Conservation (phyloP, 2,113 vertebrate genomes). For the Ochotona curzoniae region DNA sequence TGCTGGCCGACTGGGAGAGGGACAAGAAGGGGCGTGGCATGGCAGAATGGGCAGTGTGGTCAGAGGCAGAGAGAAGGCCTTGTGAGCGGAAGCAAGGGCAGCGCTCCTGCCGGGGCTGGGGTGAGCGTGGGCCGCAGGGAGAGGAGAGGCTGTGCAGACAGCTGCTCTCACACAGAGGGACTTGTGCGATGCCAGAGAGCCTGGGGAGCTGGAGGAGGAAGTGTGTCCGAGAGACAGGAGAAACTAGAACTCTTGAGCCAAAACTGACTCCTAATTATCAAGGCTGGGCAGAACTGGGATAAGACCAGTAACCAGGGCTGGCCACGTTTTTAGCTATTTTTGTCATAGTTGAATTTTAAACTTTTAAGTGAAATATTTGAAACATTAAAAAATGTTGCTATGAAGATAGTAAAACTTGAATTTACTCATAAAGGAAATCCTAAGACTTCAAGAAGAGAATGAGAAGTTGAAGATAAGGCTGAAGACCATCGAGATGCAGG, state of each 20-base stretch:
- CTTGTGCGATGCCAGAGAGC: not conserved
- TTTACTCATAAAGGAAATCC: conserved; percentile 90
- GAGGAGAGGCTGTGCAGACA: rapidly evolving
- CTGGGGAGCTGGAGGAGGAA: not conserved
- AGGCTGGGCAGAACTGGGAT: not conserved
- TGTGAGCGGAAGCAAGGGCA: not conserved
- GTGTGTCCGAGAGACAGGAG: not conserved
- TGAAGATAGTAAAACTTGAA: conserved; percentile 58
- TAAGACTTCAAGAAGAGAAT: conserved; percentile 95
- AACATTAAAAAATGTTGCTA: not conserved
- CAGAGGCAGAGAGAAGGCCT: not conserved
- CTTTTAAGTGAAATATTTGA: conserved; percentile 46
- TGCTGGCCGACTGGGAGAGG: not conserved
- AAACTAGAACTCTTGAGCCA: not conserved
- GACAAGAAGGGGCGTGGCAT: not conserved
- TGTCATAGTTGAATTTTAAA: not conserved
- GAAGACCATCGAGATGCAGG: conserved; percentile 92
- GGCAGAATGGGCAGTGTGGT: not conserved
- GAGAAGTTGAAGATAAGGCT: conserved; percentile 93
- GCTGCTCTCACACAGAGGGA: rapidly evolving
- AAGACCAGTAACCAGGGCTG: not conserved
- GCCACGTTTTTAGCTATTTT: not conserved
- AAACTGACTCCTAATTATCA: not conserved
- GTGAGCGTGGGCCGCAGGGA: not conserved
- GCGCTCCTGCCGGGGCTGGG: not conserved